Base-by-base conservation (phyloP, 2,113 vertebrate genomes). In the Tyrannus savana region DNA sequence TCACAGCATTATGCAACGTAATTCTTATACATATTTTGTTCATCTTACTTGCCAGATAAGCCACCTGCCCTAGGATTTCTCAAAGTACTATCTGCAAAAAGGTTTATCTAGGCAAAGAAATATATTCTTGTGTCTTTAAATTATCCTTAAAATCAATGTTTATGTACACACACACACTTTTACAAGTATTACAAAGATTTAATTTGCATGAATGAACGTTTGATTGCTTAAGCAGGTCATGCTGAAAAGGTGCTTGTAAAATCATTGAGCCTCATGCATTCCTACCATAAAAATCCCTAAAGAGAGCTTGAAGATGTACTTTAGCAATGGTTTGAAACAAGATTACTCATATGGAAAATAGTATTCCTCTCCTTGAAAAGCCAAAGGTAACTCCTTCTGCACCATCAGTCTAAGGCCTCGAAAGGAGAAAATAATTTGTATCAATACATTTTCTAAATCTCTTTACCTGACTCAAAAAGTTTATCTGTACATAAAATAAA, bases 401-500 rank as follows among this genome's bases (percentile, higher is more conserved):
- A 79, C 23, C 73, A 53, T 33, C 37, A 91, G 31, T 64, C 10
- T 9, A 53, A 75, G 58, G 42, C 33, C 44, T 92, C 58, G 75
- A 82, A 89, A 89, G 30, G 30, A 80, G 49, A 87, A 92, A 89
- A 80, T 44, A 58, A 93, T 73, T 87, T 53, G 10, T 58, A 81
- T 75, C 52, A 76, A 6, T 91, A 84, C 23, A 12, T 58, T 89
- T 90, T 84, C 41, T 92, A 84, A 78, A 92, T 78, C 56, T 88
- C 82, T 88, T 78, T 52, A 81, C 92, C 73, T 62, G 55, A 92
- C 56, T 88, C 59, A 14, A 90, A 86, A 94, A 89, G 31, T 90
- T 90, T 92, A 94, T 78, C 64, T 86, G 66, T 84, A 95, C 64
- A 81, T 78, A 71, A 90, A 77, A 86, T 41, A 37, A 41, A 69